These are phyloP conservation scores for Eurystomus gularis DNA, from an alignment of 2,113 vertebrate species.

Conservation along the genomic window DNA sequence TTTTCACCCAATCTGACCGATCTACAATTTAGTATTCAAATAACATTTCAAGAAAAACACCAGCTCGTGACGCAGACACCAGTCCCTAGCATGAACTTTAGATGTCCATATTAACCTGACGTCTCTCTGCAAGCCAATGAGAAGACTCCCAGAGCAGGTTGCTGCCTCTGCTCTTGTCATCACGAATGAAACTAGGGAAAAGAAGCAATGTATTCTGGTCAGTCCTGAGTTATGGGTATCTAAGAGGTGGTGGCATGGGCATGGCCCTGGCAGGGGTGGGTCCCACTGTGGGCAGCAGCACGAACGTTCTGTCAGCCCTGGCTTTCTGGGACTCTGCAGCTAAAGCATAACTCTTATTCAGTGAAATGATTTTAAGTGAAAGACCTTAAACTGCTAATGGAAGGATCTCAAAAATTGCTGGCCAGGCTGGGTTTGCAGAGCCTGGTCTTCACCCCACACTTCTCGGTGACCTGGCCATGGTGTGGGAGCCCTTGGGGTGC, in stretches of 20 bases:
- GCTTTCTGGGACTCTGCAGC: background rate
- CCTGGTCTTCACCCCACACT: rapidly evolving
- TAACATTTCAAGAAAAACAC: background rate
- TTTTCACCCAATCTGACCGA: background rate
- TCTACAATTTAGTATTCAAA: background rate
- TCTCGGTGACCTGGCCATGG: rapidly evolving
- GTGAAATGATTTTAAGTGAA: background rate
- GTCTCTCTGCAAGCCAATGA: background rate
- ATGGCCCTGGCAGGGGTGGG: rapidly evolving
- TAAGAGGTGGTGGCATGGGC: background rate
- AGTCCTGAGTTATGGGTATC: rapidly evolving
- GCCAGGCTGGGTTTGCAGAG: background rate
- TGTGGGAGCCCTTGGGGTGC: background rate
- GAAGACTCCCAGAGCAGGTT: background rate
- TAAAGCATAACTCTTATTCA: rapidly evolving
- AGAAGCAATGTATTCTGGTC: background rate
- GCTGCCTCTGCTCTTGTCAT: background rate
- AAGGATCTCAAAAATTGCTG: rapidly evolving
- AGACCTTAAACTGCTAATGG: background rate
- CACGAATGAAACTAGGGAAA: background rate
- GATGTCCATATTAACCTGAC: background rate
- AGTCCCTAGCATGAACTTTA: background rate
- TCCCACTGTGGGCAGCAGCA: background rate
- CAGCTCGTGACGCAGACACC: background rate
- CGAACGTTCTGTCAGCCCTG: background rate